Evolutionary conservation across 2,888 invertebrate species (phyloP).

Genomic region (Bellardia bayeri): DNA sequence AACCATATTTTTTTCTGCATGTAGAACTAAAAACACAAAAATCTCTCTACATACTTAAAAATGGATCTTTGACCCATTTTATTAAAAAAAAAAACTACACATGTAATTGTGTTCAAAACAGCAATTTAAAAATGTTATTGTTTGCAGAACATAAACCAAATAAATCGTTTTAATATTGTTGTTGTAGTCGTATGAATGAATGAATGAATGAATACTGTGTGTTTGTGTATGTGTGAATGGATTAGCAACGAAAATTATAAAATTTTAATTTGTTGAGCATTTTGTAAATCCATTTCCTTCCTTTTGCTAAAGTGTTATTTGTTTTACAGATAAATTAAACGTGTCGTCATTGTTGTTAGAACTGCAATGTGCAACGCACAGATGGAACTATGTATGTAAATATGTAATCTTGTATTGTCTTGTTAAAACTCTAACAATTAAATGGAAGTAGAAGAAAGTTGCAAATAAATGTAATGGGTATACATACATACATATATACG

Average conservation of each 20-base stretch:
- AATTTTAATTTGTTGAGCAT: constrained; percentile 40
- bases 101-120: neutral
- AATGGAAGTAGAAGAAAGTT: constrained; percentile 4
- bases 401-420: no score
- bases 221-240: neutral
- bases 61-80: no score
- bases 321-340: constrained; percentile 49
- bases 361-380: constrained; percentile 9
- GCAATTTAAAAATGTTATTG: neutral
- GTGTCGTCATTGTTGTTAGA: constrained; percentile 38
- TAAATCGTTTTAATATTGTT: neutral
- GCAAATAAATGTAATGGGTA: constrained; percentile 10
- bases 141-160: constrained; percentile 2
- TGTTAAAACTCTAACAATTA: neutral
- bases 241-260: constrained; percentile 16
- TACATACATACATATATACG: constrained; percentile 22
- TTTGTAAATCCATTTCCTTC: constrained; percentile 45
- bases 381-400: neutral
- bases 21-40: no score
- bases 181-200: neutral
- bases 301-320: constrained; percentile 51
- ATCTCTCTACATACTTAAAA: no score
- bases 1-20: no score
- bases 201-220: neutral
- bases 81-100: neutral